A percentile compares a stretch with the other conserved stretches of the same genome.
Conservation (phyloP, 2,113 vertebrate genomes). For the Centropristis striata region DNA sequence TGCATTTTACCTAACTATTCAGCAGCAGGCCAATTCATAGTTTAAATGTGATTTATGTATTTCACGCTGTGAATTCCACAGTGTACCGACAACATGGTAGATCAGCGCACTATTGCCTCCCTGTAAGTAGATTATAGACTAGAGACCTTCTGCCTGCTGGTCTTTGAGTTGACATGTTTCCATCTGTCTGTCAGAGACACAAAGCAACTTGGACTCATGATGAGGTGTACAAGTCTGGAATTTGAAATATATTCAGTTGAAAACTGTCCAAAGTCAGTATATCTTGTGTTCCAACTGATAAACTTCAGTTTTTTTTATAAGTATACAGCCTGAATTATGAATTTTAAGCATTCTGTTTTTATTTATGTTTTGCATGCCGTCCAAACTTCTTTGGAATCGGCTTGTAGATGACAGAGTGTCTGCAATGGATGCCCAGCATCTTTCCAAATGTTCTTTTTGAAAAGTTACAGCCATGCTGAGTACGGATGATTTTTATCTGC, state of each 20-base stretch:
- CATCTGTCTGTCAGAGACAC: neutral
- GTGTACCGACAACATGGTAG: constrained; percentile 6
- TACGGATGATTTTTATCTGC: neutral
- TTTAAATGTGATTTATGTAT: constrained; percentile 18
- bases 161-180: neutral
- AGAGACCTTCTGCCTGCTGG: neutral
- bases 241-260: too few relatives aligned
- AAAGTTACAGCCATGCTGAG: neutral
- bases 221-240: neutral
- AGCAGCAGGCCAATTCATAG: constrained; percentile 11
- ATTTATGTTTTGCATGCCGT: too few relatives aligned
- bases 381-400: too few relatives aligned
- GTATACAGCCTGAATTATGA: too few relatives aligned
- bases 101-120: neutral
- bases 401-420: neutral
- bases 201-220: neutral
- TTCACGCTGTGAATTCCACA: neutral
- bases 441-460: neutral
- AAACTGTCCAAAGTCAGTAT: too few relatives aligned
- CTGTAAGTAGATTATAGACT: neutral
- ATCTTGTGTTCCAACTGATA: too few relatives aligned
- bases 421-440: neutral
- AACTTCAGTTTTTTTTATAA: too few relatives aligned
- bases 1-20: constrained; percentile 12
- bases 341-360: too few relatives aligned